Base-by-base conservation (phyloP, 2,888 invertebrate species). In the Dolichomitus sp. region DNA sequence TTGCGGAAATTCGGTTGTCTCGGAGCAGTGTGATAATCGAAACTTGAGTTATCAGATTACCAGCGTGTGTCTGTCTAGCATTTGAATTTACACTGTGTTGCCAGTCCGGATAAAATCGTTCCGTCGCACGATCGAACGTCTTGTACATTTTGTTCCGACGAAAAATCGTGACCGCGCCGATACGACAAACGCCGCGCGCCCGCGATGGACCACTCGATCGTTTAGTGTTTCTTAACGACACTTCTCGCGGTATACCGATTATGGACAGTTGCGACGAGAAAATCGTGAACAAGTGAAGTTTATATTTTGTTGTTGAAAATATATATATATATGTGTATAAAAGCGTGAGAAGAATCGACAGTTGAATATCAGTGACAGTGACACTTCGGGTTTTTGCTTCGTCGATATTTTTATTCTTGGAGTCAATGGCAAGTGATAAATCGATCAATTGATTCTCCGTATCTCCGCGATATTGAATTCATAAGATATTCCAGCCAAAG, bases 301-400 rank as follows among this genome's bases (percentile, higher is more conserved):
- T 78, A 40, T 63, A 66, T 65, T 73, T 23, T 42, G 59, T 42
- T 52, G 17, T 61, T 50, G 37, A 37, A 19, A 37, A 17, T 27
- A 37, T 59, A 57, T 27, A 42, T 27, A 54, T 45, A 40, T 42
- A 66, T 63, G 68, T 63, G 59, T 59, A 59, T 63, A 48, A 65
- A 70, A 72, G 40, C 65, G 59, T 61, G 76, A 50, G 72, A 17
- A 72, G 37, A 19, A 45, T 68, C 75, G 69, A 74, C 80, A 63
- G 66, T 75, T 65, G 14, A 52, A 73, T 78, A 70, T 52, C 75
- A 85, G 89, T 89, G 87, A 88, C 87, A 87, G 89, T 88, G 87
- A 88, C 86, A 86, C 77, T 86, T 68, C 23, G 30, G 52, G 77
- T 72, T 73, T 66, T 73, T 73, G 12, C 4, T 54, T 80, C 68